These are phyloP conservation scores for Protobothrops mucrosquamatus DNA, from an alignment of 2,113 vertebrate genomes.

Conservation along the genomic window DNA sequence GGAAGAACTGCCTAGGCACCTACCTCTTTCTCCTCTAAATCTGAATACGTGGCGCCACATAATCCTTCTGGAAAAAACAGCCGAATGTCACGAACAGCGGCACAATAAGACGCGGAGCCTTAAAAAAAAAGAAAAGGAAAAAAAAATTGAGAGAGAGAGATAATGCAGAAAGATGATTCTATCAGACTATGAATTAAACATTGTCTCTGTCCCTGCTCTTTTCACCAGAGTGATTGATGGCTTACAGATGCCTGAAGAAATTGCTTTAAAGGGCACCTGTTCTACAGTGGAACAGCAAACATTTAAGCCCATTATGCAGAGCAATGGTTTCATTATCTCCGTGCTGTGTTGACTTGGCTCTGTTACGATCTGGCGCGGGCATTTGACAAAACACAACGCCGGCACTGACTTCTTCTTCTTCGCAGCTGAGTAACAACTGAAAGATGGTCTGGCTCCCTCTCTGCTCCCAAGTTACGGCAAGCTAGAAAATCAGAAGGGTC, in stretches of 20 bases:
- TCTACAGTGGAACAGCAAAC: constrained; percentile 58
- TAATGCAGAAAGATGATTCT: constrained; percentile 47
- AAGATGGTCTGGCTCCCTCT: not conserved
- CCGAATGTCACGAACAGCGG: constrained; percentile 66
- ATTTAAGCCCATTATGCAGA: constrained; percentile 56
- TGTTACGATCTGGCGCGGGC: constrained; percentile 28
- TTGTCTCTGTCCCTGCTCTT: constrained; percentile 56
- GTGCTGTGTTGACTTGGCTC: constrained; percentile 45
- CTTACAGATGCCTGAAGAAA: constrained; percentile 57
- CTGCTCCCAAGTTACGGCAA: constrained; percentile 17
- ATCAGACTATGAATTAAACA: constrained; percentile 64
- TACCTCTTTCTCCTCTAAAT: constrained; percentile 67
- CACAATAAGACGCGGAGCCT: constrained; percentile 68
- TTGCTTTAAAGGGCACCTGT: constrained; percentile 61
- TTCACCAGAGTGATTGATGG: constrained; percentile 58
- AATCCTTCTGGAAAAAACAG: constrained; percentile 72
- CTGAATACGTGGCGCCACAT: constrained; percentile 52
- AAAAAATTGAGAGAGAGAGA: not conserved
- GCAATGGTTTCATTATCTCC: constrained; percentile 39
- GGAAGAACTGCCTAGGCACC: constrained; percentile 15
- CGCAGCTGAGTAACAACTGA: not conserved
- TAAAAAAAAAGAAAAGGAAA: not conserved
- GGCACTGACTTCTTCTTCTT: constrained; percentile 14
- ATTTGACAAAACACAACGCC: constrained; percentile 28
- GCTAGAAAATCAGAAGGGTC: not conserved